Evolutionary conservation across 2,113 vertebrate species (phyloP).

Genomic region (Colius striatus): DNA sequence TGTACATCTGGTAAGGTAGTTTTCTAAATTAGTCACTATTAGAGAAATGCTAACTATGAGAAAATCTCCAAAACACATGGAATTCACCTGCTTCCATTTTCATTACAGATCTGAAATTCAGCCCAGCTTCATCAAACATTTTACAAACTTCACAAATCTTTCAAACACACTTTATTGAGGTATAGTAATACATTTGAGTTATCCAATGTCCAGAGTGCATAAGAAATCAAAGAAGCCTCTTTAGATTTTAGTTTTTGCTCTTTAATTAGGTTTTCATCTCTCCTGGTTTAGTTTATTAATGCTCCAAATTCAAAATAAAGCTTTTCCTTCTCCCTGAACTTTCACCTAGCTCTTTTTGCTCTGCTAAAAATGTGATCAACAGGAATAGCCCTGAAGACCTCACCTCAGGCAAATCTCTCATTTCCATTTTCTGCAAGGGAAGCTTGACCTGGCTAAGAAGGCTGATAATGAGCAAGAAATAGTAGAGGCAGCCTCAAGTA

Average conservation of each 20-base stretch:
- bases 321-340: slow-evolving; percentile 18
- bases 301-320: slow-evolving; percentile 6
- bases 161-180: neutral
- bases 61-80: slow-evolving; percentile 49
- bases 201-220: neutral
- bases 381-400: slow-evolving; percentile 7
- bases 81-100: slow-evolving; percentile 51
- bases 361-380: slow-evolving; percentile 37
- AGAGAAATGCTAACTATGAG: slow-evolving; percentile 48
- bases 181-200: neutral
- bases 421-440: slow-evolving; percentile 66
- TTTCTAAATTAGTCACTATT: slow-evolving; percentile 50
- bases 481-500: slow-evolving; percentile 43
- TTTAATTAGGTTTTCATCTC: neutral
- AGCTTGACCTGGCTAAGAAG: slow-evolving; percentile 56
- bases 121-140: neutral
- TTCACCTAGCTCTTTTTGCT: neutral
- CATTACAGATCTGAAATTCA: slow-evolving; percentile 31
- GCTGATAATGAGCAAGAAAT: slow-evolving; percentile 59
- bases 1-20: slow-evolving; percentile 38
- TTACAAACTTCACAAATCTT: slow-evolving; percentile 22
- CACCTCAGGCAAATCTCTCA: slow-evolving; percentile 46
- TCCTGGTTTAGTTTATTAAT: neutral
- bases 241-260: neutral
- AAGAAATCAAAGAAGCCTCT: neutral